Evolutionary conservation across 2,113 vertebrate species (phyloP), one percentile per base, ranked within the genome.

Genomic region (Heteronetta atricapilla): DNA sequence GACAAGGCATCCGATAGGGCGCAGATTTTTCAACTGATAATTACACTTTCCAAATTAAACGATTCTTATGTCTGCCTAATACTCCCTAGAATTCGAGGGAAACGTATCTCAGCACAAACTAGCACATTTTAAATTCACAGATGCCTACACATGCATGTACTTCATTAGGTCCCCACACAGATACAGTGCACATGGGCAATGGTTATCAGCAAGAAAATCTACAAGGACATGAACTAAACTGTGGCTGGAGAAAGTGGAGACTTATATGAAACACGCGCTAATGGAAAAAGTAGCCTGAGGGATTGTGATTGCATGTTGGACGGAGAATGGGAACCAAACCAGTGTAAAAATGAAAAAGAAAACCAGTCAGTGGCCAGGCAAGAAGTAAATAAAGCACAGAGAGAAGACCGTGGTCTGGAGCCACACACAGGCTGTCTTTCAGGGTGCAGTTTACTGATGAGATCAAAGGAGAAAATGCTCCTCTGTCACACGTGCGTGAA

Each of bases 11-110:
- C 64, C 78, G 62, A 86, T 60, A 84, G 28, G 4, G 5, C 18
- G 31, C 48, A 79, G 73, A 88, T 94, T 84, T 95, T 91, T 68
- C 88, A 75, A 25, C 6, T 78, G 74, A 90, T 96, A 91, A 90
- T 90, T 91, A 91, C 4, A 4, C 86, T 81, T 36, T 88, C 40
- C 79, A 86, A 48, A 36, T 83, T 10, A 95, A 90, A 90, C 42
- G 60, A 86, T 72, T 90, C 68, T 80, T 68, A 78, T 36, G 83
- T 81, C 63, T 91, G 73, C 60, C 59, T 62, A 67, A 83, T 42
- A 21, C 70, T 73, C 63, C 66, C 68, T 83, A 13, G 79, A 66
- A 44, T 74, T 29, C 70, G 55, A 62, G 18, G 63, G 66, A 75
- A 86, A 81, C 5, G 23, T 55, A 77, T 38, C 88, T 70, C 73